Percentiles rank a stretch among this genome's conserved stretches.
Conservation (phyloP, 2,888 invertebrate species). For the Scaptomyza tumidula region DNA sequence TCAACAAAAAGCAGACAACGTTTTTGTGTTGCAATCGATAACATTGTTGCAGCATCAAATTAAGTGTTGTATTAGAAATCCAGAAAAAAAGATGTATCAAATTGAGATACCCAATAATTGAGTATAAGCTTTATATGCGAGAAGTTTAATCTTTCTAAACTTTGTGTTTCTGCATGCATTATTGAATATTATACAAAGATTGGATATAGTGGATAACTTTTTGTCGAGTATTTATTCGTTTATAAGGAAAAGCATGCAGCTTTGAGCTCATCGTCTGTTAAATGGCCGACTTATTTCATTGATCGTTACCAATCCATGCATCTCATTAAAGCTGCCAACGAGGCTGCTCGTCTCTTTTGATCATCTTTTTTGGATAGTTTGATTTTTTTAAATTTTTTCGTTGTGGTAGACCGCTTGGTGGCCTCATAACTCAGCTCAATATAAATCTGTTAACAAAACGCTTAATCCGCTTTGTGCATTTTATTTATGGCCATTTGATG, state of each 20-base stretch:
- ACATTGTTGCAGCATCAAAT: background rate
- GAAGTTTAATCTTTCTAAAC: too few species aligned
- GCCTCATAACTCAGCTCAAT: constrained; percentile 73
- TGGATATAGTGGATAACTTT: background rate
- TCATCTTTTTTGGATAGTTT: constrained; percentile 4
- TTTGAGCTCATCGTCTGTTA: constrained; percentile 14
- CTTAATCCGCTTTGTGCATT: constrained; percentile 76
- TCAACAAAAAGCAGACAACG: background rate
- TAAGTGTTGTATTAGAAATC: background rate
- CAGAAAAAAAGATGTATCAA: background rate
- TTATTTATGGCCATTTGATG: constrained; percentile 79
- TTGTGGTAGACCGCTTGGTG: constrained; percentile 24
- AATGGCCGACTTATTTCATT: constrained; percentile 35
- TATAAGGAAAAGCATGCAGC: background rate
- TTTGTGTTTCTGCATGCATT: too few species aligned
- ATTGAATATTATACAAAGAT: too few species aligned
- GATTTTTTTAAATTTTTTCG: background rate
- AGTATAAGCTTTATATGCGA: too few species aligned
- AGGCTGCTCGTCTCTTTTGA: constrained; percentile 12
- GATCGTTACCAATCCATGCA: constrained; percentile 40
- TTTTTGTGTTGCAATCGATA: background rate
- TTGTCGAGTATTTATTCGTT: background rate
- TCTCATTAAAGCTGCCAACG: constrained; percentile 59
- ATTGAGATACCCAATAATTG: background rate
- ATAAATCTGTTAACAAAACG: constrained; percentile 79